Evolutionary conservation across 2,888 invertebrate genomes (phyloP), one percentile per base, ranked within the genome.

Genomic region (Agonopterix subpropinquella): DNA sequence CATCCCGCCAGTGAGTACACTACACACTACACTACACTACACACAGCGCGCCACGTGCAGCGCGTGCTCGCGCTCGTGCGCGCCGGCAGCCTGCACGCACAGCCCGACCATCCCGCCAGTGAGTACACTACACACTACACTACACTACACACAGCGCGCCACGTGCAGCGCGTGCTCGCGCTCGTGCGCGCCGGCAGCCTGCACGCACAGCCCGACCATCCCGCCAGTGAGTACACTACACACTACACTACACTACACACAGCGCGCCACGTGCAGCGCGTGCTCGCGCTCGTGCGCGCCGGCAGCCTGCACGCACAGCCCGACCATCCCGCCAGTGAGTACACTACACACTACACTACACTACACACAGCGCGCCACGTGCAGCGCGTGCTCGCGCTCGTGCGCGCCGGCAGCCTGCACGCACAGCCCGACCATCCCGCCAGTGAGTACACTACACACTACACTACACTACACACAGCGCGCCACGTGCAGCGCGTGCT

Each of bases 291-390:
- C 75, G 67, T 85, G 52, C 67, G 84, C 94, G 71, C 95, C 8
- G 83, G 80, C 50, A 70, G 81, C 41, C 58, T 97, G 41, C 94
- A 94, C 78, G 93, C 65, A 13, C 67, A 70, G 56, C 53, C 55
- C 41, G 49, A 11, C 4, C 56, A 50, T 0, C 64, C 60, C 3
- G 55, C 58, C 48, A 59, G 64, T 64, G 43, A 47, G 53, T 45
- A 18, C 18, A n/a, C n/a, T n/a, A n/a, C n/a, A n/a, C n/a, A n/a
- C n/a, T n/a, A n/a, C n/a, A n/a, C n/a, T n/a, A n/a, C n/a, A n/a
- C n/a, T n/a, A n/a, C n/a, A n/a, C n/a, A n/a, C n/a, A n/a, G 97
- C 37, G 94, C 77, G 9, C 96, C 94, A 59, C 53, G 62, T 64
- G 41, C 94, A 83, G 36, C 54, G 59, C 43, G 57, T 82, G 53